Evolutionary conservation across 1,140 invertebrate species (phyloP).

Genomic region (Lycorma delicatula): DNA sequence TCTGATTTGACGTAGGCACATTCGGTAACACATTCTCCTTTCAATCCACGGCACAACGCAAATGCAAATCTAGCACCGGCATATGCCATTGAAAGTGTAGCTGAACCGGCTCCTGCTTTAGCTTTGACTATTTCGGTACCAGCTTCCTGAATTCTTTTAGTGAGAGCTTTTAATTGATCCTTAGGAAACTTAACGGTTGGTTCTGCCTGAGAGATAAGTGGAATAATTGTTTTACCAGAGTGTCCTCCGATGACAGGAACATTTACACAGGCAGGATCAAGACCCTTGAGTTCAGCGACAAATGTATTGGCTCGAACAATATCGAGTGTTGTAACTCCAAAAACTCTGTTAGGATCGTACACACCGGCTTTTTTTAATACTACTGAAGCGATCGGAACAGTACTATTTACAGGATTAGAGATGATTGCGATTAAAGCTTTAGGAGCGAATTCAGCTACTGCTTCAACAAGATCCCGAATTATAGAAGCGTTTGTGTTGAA

Average conservation of each 20-base stretch:
- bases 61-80: constrained; percentile 88
- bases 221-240: constrained; percentile 95
- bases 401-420: constrained; percentile 97
- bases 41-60: constrained; percentile 70
- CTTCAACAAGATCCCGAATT: constrained; percentile 77
- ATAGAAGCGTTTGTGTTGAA: constrained; percentile 98
- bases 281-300: constrained; percentile 72
- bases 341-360: constrained; percentile 84
- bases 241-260: constrained; percentile 97
- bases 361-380: constrained; percentile 85
- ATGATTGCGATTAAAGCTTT: constrained; percentile 94
- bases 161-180: constrained; percentile 66
- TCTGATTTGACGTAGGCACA: constrained; percentile 90
- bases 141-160: constrained; percentile 85
- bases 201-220: constrained; percentile 83
- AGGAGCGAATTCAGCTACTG: constrained; percentile 73
- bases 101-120: constrained; percentile 96
- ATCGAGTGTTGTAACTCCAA: constrained; percentile 96
- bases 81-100: constrained; percentile 98
- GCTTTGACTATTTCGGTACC: constrained; percentile 99
- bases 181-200: constrained; percentile 65
- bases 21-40: constrained; percentile 84
- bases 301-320: constrained; percentile 92
- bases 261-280: constrained; percentile 73
- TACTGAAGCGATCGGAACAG: constrained; percentile 94